Percentiles rank a stretch among this genome's conserved stretches.
Conservation (phyloP, 2,888 invertebrate species). For the Heliconius ismenius region DNA sequence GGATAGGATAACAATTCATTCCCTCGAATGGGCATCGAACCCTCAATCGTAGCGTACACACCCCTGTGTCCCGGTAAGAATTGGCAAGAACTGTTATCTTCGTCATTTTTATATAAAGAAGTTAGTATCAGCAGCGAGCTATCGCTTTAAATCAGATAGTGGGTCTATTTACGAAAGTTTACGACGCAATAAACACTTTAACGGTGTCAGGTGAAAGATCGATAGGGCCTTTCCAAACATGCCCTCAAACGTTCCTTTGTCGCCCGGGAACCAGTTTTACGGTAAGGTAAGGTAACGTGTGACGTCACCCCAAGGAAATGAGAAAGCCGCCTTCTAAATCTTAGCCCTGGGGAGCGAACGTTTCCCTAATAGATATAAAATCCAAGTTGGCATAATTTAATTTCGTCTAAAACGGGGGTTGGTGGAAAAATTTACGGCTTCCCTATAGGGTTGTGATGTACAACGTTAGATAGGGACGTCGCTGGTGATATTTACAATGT, state of each 20-base stretch:
- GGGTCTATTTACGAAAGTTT: conserved; percentile 36
- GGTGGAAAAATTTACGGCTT: conserved; percentile 43
- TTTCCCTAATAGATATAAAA: conserved; percentile 79
- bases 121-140: conserved; percentile 49
- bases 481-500: conserved; percentile 21
- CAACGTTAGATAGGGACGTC: conserved; percentile 14
- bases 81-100: not conserved
- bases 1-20: too few relatives aligned
- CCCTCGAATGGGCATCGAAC: too few relatives aligned
- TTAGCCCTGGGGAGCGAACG: conserved; percentile 70
- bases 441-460: conserved; percentile 36
- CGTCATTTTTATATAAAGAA: not conserved
- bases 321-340: conserved; percentile 79
- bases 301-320: conserved; percentile 65
- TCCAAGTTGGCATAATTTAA: conserved; percentile 76
- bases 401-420: conserved; percentile 52
- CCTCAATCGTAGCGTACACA: too few relatives aligned
- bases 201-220: conserved; percentile 63
- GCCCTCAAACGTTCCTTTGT: conserved; percentile 33
- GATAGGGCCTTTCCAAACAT: conserved; percentile 56
- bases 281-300: conserved; percentile 34
- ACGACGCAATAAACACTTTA: conserved; percentile 48
- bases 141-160: conserved; percentile 52
- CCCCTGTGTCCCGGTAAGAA: not conserved
- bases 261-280: conserved; percentile 37